A percentile compares a stretch with the other conserved stretches of the same genome.
These are phyloP conservation scores for Physocephala rufipes DNA, from an alignment of 2,888 invertebrate genomes.

Conservation along the genomic window DNA sequence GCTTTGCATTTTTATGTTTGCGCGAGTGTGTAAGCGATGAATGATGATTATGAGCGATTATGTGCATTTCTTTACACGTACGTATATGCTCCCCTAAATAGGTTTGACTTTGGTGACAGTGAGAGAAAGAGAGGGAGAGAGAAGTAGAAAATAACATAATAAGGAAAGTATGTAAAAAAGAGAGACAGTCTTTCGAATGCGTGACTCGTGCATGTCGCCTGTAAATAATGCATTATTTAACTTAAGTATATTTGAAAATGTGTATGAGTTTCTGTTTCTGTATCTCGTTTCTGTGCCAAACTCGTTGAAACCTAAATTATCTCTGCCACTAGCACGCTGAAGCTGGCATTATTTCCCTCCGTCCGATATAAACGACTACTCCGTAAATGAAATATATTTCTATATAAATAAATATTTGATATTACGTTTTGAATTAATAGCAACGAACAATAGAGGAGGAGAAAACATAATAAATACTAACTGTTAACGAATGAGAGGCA, in stretches of 20 bases:
- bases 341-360: too few species aligned
- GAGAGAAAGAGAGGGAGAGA: too few species aligned
- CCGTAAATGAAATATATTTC: too few species aligned
- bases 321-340: too few species aligned
- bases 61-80: not conserved
- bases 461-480: too few species aligned
- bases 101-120: not conserved
- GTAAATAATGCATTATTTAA: slow-evolving; percentile 20
- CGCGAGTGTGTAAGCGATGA: not conserved
- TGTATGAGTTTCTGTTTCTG: slow-evolving; percentile 1
- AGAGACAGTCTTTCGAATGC: slow-evolving; percentile 5
- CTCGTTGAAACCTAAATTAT: too few species aligned
- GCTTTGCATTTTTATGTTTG: not conserved
- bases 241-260: not conserved
- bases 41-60: not conserved
- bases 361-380: too few species aligned
- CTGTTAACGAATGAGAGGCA: too few species aligned
- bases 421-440: too few species aligned
- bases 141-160: not conserved
- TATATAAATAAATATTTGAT: too few species aligned
- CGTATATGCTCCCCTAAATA: too few species aligned
- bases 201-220: slow-evolving; percentile 20
- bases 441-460: too few species aligned
- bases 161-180: not conserved
- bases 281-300: not conserved